phyloP scores from a whole-genome alignment of 1,140 invertebrate genomes.

The Eupristina koningsbergeri region DNA sequence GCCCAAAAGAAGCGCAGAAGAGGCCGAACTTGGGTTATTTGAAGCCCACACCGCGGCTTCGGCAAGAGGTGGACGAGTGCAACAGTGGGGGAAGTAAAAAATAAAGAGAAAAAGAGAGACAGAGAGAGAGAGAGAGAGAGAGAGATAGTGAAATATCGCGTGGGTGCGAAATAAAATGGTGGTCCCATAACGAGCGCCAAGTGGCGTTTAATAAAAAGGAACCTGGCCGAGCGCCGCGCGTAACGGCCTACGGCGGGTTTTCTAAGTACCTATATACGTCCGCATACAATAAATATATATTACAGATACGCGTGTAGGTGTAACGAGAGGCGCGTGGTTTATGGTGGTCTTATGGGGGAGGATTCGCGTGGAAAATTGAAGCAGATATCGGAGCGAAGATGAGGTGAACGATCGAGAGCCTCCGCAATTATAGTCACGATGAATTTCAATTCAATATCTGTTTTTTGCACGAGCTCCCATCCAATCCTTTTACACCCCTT shows the following conservation, averaged over 20 bases:
- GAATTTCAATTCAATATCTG: background rate
- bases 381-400: slow-evolving; percentile 26
- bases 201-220: slow-evolving; percentile 61
- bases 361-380: slow-evolving; percentile 54
- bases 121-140: slow-evolving; percentile 49
- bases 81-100: background rate
- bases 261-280: slow-evolving; percentile 1
- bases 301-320: background rate
- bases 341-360: background rate
- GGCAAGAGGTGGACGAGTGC: background rate
- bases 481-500: background rate
- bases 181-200: slow-evolving; percentile 55
- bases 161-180: slow-evolving; percentile 71
- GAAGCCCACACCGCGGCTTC: background rate
- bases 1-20: slow-evolving; percentile 5
- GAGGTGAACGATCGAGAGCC: background rate
- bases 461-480: background rate
- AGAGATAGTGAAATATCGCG: slow-evolving; percentile 66
- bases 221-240: slow-evolving; percentile 34
- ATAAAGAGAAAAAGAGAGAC: slow-evolving; percentile 51
- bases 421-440: slow-evolving; percentile 8
- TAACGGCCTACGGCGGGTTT: slow-evolving; percentile 18
- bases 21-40: slow-evolving; percentile 22
- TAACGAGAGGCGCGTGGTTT: slow-evolving; percentile 35
- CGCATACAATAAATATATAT: slow-evolving; percentile 10